phyloP scores from a whole-genome alignment of 2,797 vertebrate species.

The Perodicticus potto region DNA sequence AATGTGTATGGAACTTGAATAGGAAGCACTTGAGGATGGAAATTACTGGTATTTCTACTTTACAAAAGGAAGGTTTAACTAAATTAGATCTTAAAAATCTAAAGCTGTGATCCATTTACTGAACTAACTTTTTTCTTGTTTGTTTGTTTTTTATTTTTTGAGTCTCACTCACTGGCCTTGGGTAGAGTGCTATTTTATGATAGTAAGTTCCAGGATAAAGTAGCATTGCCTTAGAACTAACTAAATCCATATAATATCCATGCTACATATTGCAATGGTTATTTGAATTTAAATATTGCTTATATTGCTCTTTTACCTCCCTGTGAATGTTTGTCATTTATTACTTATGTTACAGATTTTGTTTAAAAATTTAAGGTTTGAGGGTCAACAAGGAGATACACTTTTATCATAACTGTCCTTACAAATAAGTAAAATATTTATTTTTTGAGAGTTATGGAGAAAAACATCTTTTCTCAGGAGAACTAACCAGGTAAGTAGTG shows the following conservation, averaged over 20 bases:
- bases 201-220: not conserved
- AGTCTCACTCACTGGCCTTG: no score
- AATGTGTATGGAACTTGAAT: not conserved
- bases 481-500: slow-evolving; percentile 39
- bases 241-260: not conserved
- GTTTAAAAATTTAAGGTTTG: slow-evolving; percentile 46
- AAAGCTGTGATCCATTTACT: not conserved
- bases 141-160: no score
- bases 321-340: slow-evolving; percentile 28
- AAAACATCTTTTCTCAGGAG: slow-evolving; percentile 52
- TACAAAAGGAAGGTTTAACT: slow-evolving; percentile 14
- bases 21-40: not conserved
- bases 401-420: slow-evolving; percentile 46
- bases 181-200: not conserved
- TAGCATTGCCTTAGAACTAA: slow-evolving; percentile 16
- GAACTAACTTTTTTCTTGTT: not conserved
- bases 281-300: slow-evolving; percentile 29
- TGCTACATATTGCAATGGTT: not conserved
- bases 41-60: slow-evolving; percentile 41
- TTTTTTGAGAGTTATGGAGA: slow-evolving; percentile 50
- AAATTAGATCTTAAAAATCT: not conserved
- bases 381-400: not conserved
- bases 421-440: slow-evolving; percentile 59
- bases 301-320: not conserved
- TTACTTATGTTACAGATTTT: not conserved